phyloP scores from a whole-genome alignment of 2,888 invertebrate species.

The Agapostemon virescens region DNA sequence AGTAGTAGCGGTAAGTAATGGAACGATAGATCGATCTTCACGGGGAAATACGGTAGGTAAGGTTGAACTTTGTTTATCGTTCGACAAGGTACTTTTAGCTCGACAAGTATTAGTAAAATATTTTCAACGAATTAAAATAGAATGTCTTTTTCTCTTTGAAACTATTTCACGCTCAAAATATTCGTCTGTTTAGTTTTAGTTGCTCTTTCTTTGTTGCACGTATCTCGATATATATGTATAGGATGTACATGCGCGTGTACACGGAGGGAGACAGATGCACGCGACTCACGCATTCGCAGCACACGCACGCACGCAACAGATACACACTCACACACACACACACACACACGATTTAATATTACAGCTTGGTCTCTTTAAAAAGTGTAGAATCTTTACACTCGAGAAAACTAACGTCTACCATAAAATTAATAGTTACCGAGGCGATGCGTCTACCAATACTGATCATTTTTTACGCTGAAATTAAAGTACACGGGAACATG shows the following conservation, averaged over 20 bases:
- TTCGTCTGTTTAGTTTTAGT: conserved; percentile 23
- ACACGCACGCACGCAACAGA: no score
- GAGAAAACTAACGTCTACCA: conserved; percentile 23
- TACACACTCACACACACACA: background rate
- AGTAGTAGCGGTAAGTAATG: conserved; percentile 27
- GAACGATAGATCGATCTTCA: conserved; percentile 21
- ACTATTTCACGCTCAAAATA: conserved; percentile 53
- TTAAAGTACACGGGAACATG: conserved; percentile 32
- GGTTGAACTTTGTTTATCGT: conserved; percentile 52
- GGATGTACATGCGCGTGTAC: background rate
- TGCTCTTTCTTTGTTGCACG: conserved; percentile 34
- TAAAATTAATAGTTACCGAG: conserved; percentile 40
- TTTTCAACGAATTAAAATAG: conserved; percentile 71
- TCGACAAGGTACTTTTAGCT: conserved; percentile 37
- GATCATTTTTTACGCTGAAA: conserved; percentile 49
- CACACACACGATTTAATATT: background rate
- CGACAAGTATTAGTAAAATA: conserved; percentile 70
- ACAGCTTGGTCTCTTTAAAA: conserved; percentile 50
- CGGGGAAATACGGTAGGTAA: conserved; percentile 29
- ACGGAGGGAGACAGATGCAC: no score
- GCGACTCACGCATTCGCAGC: no score
- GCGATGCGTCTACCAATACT: conserved; percentile 49
- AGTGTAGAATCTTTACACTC: conserved; percentile 27
- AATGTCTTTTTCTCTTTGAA: conserved; percentile 56
- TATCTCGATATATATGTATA: conserved; percentile 30